phyloP scores from a whole-genome alignment of 2,888 invertebrate genomes.

The Mechanitis messenoides region DNA sequence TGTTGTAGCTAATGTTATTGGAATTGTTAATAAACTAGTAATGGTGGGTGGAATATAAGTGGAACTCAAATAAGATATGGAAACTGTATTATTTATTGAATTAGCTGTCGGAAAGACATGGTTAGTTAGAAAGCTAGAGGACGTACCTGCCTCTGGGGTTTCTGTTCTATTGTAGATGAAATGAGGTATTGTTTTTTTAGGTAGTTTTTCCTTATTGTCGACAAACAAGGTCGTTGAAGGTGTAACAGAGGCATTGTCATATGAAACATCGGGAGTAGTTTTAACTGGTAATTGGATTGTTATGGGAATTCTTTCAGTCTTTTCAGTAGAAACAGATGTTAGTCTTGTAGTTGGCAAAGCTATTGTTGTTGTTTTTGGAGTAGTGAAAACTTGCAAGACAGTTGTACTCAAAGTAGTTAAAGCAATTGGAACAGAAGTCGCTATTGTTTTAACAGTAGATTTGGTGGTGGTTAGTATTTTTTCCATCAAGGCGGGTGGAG shows the following conservation, averaged over 20 bases:
- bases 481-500: conserved; percentile 47
- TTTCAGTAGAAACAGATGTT: conserved; percentile 21
- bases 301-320: conserved; percentile 23
- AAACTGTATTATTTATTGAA: conserved; percentile 24
- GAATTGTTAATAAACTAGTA: conserved; percentile 23
- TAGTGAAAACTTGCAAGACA: conserved; percentile 20
- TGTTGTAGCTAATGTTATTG: conserved; percentile 17
- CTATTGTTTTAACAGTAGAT: conserved; percentile 38
- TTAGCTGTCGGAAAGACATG: conserved; percentile 27
- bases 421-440: conserved; percentile 39
- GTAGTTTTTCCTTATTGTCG: conserved; percentile 12
- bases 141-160: conserved; percentile 32
- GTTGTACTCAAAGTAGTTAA: conserved; percentile 34
- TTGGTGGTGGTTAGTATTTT: conserved; percentile 59
- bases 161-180: conserved; percentile 42
- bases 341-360: conserved; percentile 20
- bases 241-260: conserved; percentile 21
- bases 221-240: conserved; percentile 19
- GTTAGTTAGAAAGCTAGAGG: conserved; percentile 29
- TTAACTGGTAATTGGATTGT: conserved; percentile 23
- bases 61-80: conserved; percentile 12
- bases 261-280: conserved; percentile 23
- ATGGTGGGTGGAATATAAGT: conserved; percentile 19
- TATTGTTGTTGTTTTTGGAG: conserved; percentile 23
- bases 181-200: conserved; percentile 29